phyloP scores from a whole-genome alignment of 1,140 invertebrate genomes.

The Penaeus vannamei region DNA sequence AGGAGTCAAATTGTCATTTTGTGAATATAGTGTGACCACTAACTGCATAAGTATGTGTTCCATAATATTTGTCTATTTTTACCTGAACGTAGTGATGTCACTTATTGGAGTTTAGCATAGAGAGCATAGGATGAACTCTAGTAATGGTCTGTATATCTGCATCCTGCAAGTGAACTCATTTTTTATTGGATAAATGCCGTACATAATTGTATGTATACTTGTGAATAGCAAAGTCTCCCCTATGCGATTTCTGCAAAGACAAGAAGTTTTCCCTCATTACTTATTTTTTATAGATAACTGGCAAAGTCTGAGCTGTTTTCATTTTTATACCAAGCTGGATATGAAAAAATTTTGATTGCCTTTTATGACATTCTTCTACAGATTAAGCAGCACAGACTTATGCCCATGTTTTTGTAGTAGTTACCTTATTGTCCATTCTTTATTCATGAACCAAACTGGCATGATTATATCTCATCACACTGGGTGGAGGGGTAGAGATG shows the following conservation, averaged over 20 bases:
- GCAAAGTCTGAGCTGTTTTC: constrained; percentile 65
- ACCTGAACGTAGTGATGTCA: constrained; percentile 61
- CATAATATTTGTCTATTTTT: constrained; percentile 66
- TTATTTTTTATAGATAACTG: constrained; percentile 64
- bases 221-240: constrained; percentile 59
- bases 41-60: constrained; percentile 63
- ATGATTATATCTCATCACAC: constrained; percentile 50
- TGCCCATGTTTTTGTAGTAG: constrained; percentile 61
- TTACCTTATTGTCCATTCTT: constrained; percentile 58
- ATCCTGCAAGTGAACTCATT: constrained; percentile 54
- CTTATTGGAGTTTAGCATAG: constrained; percentile 22
- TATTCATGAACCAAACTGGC: constrained; percentile 52
- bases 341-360: constrained; percentile 59
- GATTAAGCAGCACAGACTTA: constrained; percentile 58
- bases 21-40: constrained; percentile 62
- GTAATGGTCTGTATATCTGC: constrained; percentile 58
- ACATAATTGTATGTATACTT: constrained; percentile 65
- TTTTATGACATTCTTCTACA: constrained; percentile 59
- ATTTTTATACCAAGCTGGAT: constrained; percentile 58
- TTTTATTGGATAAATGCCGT: constrained; percentile 60
- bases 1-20: constrained; percentile 54
- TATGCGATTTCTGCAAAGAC: constrained; percentile 61
- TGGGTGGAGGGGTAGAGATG: constrained; percentile 42
- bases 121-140: constrained; percentile 45
- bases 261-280: constrained; percentile 60